Evolutionary conservation across 23 tunicate genomes (phyloP), one percentile per base, ranked within the genome.

Genomic region (Halocynthia roretzi): DNA sequence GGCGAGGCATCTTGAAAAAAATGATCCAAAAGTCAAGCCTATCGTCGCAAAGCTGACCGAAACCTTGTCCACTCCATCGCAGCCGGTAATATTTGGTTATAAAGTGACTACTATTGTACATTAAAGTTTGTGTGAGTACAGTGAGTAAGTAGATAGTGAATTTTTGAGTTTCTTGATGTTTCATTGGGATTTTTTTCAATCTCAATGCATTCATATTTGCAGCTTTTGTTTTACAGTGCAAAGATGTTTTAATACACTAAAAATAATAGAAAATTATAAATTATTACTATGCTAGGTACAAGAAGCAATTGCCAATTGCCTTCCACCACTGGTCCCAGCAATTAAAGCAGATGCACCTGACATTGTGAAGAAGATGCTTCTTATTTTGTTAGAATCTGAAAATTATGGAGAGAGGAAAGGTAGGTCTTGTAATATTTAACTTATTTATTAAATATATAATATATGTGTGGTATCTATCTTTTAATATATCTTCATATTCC

Each of bases 381-480:
- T 54, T 15, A 81, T 94, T 50, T 61, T 88, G 57, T 73, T 94
- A 14, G 91, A 84, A 74, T 94, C 99, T 10, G 91, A 88, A 49
- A 84, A 82, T 7, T 94, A 94, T 72, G 99, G 99, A 7, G 99
- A 94, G 67, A 55, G 99, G 22, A 86, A 86, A 82, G 98, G 98
- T 92, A 58, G 60, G 62, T 49, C 4, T 60, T 60, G 64, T 15
- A 60, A 60, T 60, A 18, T 60, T 68, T 68, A 18, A 19, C 14
- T 21, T 68, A 14, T 68, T 0, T 68, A 68, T 1, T 18, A 1
- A 21, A 68, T 21, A 68, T n/a, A 15, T 60, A 15, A 15, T 2
- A 15, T 15, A 15, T n/a, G 2, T 60, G 64, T 60, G 17, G 64
- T 15, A n/a, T 58, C 63, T 14, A 58, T 58, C 15, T 58, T 58